Evolutionary conservation across 2,888 invertebrate genomes (phyloP).

Genomic region (Sarcophaga variegata): DNA sequence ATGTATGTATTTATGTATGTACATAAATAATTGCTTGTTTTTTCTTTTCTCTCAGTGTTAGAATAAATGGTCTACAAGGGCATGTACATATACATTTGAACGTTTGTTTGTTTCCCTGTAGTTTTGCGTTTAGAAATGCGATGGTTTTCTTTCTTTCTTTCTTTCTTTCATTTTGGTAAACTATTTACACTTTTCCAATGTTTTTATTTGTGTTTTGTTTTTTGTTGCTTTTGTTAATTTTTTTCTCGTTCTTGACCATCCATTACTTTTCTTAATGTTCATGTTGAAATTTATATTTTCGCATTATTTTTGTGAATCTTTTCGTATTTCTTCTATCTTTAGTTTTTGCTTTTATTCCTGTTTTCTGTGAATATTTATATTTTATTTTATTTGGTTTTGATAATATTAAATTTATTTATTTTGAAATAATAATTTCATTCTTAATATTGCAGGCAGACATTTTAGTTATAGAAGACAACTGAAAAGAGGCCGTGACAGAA

Average conservation of each 20-base stretch:
- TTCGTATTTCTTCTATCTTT: constrained; percentile 38
- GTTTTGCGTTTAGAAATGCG: not conserved
- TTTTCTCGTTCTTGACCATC: constrained; percentile 35
- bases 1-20: not conserved
- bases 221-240: not conserved
- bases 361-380: constrained; percentile 21
- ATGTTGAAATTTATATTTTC: constrained; percentile 38
- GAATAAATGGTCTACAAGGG: too few species aligned
- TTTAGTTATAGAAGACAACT: not conserved
- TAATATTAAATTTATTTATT: constrained; percentile 41
- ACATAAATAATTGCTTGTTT: not conserved
- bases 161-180: not conserved
- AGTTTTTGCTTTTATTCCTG: constrained; percentile 48
- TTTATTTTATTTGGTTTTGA: constrained; percentile 9
- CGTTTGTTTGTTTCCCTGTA: too few species aligned
- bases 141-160: constrained; percentile 19
- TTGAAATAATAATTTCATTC: constrained; percentile 37
- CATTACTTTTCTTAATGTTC: constrained; percentile 21
- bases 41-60: too few species aligned
- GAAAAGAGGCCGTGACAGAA: too few species aligned
- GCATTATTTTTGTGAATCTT: constrained; percentile 15
- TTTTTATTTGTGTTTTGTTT: too few species aligned
- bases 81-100: too few species aligned
- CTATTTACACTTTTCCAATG: too few species aligned
- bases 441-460: constrained; percentile 59